Percentiles rank a stretch among this genome's conserved stretches.
These are phyloP conservation scores for Tetramorium parvispinum DNA, from an alignment of 1,140 invertebrate genomes.

Conservation along the genomic window DNA sequence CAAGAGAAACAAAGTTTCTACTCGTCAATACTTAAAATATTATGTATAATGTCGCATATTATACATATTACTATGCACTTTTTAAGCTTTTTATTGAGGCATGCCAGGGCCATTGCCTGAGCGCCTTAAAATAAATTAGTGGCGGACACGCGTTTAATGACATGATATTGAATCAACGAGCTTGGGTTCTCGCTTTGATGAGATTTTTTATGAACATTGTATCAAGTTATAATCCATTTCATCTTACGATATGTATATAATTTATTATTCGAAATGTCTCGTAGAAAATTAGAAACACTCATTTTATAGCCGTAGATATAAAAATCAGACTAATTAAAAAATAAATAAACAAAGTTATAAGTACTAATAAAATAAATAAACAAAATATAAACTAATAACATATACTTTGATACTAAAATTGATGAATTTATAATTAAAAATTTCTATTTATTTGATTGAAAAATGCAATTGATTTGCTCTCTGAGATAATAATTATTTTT, in stretches of 20 bases:
- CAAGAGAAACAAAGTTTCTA: no score
- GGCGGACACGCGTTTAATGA: background rate
- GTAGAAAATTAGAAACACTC: background rate
- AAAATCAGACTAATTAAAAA: no score
- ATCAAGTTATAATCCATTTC: background rate
- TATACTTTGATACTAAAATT: background rate
- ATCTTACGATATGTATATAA: background rate
- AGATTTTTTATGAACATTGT: background rate
- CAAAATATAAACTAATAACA: background rate
- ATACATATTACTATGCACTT: slow-evolving; percentile 72
- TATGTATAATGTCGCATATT: background rate
- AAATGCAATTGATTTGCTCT: background rate
- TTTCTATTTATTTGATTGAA: background rate
- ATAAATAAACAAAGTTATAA: background rate
- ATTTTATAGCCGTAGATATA: no score
- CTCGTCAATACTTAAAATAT: background rate
- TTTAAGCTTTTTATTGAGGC: slow-evolving; percentile 63
- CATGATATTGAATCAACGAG: slow-evolving; percentile 47
- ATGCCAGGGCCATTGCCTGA: slow-evolving; percentile 67
- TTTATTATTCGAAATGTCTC: background rate
- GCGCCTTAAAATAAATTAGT: slow-evolving; percentile 59
- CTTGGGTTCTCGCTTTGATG: background rate
- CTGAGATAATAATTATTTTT: background rate
- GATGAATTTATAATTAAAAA: background rate
- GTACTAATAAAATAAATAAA: background rate